These are phyloP conservation scores for Idaea straminata DNA, from an alignment of 2,888 invertebrate species.

Conservation along the genomic window DNA sequence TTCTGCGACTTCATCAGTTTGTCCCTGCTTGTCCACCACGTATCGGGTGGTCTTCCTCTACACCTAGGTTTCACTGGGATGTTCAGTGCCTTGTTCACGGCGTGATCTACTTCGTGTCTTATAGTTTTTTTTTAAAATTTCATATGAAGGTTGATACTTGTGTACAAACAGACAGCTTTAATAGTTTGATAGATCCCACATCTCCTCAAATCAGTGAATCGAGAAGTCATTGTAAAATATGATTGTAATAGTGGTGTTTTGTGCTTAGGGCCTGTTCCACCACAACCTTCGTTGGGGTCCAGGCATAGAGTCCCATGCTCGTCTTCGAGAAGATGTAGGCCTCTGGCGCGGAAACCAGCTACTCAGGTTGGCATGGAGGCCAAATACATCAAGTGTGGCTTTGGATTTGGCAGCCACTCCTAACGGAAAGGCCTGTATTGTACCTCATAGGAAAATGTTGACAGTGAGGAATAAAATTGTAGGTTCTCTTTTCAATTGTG, in stretches of 20 bases:
- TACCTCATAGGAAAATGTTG: conserved; percentile 44
- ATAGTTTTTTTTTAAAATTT: too few relatives aligned
- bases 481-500: conserved; percentile 20
- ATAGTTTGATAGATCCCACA: too few relatives aligned
- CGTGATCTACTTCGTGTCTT: too few relatives aligned
- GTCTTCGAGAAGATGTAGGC: conserved; percentile 75
- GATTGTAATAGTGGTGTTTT: neutral
- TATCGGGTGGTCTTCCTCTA: too few relatives aligned
- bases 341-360: conserved; percentile 75
- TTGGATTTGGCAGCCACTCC: conserved; percentile 43
- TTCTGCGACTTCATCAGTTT: too few relatives aligned
- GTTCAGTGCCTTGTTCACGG: too few relatives aligned
- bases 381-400: conserved; percentile 41
- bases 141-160: too few relatives aligned
- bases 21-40: too few relatives aligned
- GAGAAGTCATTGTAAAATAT: too few relatives aligned
- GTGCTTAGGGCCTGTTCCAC: conserved; percentile 69
- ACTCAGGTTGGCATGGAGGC: conserved; percentile 65
- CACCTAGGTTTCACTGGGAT: too few relatives aligned
- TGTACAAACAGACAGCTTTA: too few relatives aligned
- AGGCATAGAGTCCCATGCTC: conserved; percentile 67
- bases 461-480: conserved; percentile 31
- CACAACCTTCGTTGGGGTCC: conserved; percentile 79
- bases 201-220: too few relatives aligned
- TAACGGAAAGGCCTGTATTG: conserved; percentile 36